A percentile compares a stretch with the other conserved stretches of the same genome.
phyloP scores from a whole-genome alignment of 2,113 vertebrate genomes.

The Cettia cetti region DNA sequence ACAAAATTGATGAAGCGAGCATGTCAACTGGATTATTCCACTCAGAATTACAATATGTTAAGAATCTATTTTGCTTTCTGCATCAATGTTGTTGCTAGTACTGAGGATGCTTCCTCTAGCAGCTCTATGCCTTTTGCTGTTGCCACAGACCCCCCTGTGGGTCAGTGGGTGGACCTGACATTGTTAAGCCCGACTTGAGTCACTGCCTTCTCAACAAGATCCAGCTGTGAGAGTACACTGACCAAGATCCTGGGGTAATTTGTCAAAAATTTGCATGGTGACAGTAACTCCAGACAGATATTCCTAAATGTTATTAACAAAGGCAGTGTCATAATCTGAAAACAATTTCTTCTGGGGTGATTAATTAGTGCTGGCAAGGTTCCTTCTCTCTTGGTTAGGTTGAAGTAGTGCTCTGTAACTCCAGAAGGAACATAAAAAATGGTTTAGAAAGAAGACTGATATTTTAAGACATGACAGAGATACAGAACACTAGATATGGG shows the following conservation, averaged over 20 bases:
- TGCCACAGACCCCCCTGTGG: background rate
- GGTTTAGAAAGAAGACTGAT: background rate
- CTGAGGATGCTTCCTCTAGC: background rate
- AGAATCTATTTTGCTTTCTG: background rate
- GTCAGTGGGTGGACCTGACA: background rate
- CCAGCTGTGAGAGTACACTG: background rate
- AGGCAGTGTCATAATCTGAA: background rate
- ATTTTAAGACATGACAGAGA: background rate
- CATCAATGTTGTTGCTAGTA: background rate
- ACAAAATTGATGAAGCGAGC: background rate
- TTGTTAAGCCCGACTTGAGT: background rate
- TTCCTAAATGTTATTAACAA: conserved; percentile 27
- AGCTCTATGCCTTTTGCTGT: background rate
- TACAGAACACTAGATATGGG: background rate
- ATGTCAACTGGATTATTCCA: background rate
- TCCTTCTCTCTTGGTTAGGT: background rate
- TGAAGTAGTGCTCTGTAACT: background rate
- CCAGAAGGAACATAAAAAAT: background rate
- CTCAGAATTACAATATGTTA: background rate
- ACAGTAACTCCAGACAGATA: background rate
- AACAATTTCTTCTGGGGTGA: background rate
- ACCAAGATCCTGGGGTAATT: background rate
- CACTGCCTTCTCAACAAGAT: background rate
- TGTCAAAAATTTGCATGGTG: conserved; percentile 21
- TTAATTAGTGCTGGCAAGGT: background rate